Evolutionary conservation across 2,888 invertebrate species (phyloP).

Genomic region (Hemithea aestivaria): DNA sequence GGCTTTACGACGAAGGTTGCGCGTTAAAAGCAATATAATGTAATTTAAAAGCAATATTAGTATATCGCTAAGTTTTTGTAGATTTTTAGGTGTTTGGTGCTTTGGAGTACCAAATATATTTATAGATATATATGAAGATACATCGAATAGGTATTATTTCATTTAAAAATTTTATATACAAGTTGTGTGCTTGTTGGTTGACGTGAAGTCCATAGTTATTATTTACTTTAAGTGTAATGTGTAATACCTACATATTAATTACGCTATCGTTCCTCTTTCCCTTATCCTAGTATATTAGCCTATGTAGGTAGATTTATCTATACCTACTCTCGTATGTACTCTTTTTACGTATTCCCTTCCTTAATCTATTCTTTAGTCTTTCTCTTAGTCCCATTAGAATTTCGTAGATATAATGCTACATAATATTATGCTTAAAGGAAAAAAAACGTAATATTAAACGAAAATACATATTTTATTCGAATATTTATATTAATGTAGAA

Average conservation of each 20-base stretch:
- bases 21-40: constrained; percentile 72
- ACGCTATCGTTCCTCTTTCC: constrained; percentile 24
- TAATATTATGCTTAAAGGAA: constrained; percentile 54
- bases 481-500: constrained; percentile 74
- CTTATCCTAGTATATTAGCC: constrained; percentile 34
- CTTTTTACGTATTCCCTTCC: constrained; percentile 51
- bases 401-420: constrained; percentile 38
- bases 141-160: constrained; percentile 61
- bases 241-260: constrained; percentile 13
- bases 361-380: constrained; percentile 42
- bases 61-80: constrained; percentile 59
- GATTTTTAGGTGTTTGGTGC: constrained; percentile 68
- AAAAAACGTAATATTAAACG: constrained; percentile 43
- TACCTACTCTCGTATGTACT: constrained; percentile 44
- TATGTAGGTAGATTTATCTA: constrained; percentile 34
- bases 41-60: constrained; percentile 73
- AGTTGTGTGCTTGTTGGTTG: constrained; percentile 13
- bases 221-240: constrained; percentile 5
- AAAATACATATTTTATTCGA: constrained; percentile 68
- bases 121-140: constrained; percentile 52
- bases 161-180: constrained; percentile 26
- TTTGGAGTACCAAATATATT: constrained; percentile 53
- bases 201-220: constrained; percentile 7
- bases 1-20: constrained; percentile 56
- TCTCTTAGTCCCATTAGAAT: constrained; percentile 45